Evolutionary conservation across 1,140 invertebrate species (phyloP).

Genomic region (Caenorhabditis latens): DNA sequence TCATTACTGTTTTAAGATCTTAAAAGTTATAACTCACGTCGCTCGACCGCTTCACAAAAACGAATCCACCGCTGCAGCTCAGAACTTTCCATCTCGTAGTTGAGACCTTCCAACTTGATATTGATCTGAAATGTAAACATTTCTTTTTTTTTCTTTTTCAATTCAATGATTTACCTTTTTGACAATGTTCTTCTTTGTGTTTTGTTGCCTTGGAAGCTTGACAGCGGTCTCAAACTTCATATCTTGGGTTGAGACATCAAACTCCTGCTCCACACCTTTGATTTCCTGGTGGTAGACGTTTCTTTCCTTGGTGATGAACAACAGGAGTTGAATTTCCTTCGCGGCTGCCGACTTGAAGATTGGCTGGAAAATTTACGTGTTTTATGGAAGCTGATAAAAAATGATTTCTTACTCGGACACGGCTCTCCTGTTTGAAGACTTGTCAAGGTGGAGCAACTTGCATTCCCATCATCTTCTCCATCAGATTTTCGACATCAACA

Average conservation of each 20-base stretch:
- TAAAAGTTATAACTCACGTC: constrained; percentile 5
- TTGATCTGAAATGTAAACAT: background rate
- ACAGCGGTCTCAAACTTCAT: background rate
- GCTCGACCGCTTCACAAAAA: background rate
- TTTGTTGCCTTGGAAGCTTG: background rate
- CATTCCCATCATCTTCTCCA: background rate
- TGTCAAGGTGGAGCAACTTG: background rate
- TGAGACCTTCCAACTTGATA: background rate
- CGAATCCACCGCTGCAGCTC: background rate
- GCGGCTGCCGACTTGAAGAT: background rate
- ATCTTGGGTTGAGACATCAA: background rate
- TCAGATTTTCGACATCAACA: background rate
- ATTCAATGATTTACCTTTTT: background rate
- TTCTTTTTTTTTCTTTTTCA: too few relatives aligned
- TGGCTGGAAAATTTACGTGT: background rate
- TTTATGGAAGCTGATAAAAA: background rate
- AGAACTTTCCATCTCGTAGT: background rate
- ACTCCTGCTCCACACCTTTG: background rate
- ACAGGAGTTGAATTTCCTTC: background rate
- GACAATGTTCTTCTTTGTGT: background rate
- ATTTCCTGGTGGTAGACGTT: background rate
- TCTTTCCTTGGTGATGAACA: background rate
- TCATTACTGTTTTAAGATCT: too few relatives aligned
- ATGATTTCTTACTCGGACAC: background rate
- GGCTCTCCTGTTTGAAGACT: background rate